Conservation (phyloP, 2,113 vertebrate genomes). For the Arothron firmamentum region DNA sequence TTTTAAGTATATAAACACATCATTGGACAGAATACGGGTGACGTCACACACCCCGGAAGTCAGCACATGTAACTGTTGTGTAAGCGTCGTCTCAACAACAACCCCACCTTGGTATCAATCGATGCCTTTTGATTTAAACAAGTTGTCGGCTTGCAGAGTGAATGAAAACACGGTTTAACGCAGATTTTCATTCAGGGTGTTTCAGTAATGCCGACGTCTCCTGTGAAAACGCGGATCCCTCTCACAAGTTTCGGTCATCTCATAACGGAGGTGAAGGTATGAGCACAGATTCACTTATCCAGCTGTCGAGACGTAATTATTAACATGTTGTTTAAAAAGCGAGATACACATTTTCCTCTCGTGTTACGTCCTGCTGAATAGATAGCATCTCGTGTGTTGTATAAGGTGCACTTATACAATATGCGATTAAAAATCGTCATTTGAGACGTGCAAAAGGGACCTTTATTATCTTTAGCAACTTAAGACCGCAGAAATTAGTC, state of each 20-base stretch:
- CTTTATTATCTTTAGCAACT: too few relatives aligned
- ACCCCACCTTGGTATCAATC: too few relatives aligned
- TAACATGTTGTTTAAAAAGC: too few relatives aligned
- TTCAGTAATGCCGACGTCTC: constrained; percentile 63
- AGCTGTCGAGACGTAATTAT: background rate
- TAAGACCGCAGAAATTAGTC: too few relatives aligned
- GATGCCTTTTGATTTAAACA: background rate
- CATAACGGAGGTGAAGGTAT: constrained; percentile 69
- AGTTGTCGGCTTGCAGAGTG: background rate
- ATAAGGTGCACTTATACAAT: too few relatives aligned
- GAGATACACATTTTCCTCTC: too few relatives aligned
- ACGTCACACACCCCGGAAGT: constrained; percentile 16
- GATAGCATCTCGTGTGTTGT: too few relatives aligned
- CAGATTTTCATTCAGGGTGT: constrained; percentile 1
- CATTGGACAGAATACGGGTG: constrained; percentile 25
- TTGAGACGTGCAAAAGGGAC: too few relatives aligned
- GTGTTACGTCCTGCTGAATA: too few relatives aligned
- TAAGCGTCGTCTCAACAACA: background rate
- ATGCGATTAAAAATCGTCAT: too few relatives aligned
- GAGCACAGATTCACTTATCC: background rate
- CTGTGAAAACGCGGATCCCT: constrained; percentile 64
- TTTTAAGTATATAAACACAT: rapidly evolving
- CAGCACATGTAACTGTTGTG: background rate
- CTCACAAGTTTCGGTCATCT: constrained; percentile 70
- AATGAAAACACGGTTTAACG: background rate